Evolutionary conservation across 2,888 invertebrate species (phyloP).

Genomic region (Diplolepis rosae): DNA sequence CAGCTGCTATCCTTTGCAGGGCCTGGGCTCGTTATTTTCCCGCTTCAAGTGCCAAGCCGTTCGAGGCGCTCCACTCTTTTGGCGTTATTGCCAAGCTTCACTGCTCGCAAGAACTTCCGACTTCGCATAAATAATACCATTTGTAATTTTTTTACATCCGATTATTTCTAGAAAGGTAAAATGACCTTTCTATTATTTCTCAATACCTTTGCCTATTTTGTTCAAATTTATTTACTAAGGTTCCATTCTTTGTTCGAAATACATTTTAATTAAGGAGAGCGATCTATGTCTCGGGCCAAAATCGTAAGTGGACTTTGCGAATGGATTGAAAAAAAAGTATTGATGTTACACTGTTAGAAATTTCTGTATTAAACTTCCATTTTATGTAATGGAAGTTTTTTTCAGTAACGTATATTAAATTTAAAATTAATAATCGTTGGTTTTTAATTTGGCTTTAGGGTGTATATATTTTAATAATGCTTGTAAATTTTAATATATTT

Average conservation of each 20-base stretch:
- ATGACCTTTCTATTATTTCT: not conserved
- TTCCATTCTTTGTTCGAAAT: not conserved
- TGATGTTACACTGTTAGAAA: too few species aligned
- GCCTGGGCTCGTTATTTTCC: slow-evolving; percentile 38
- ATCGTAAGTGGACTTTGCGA: too few species aligned
- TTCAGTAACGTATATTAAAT: too few species aligned
- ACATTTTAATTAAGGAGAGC: not conserved
- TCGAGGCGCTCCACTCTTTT: slow-evolving; percentile 11
- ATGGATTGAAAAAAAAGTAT: too few species aligned
- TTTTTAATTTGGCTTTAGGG: too few species aligned
- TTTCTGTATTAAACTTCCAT: too few species aligned
- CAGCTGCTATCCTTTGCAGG: slow-evolving; percentile 45
- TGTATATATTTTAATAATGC: too few species aligned
- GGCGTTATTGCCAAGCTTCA: slow-evolving; percentile 32
- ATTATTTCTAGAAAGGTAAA: not conserved
- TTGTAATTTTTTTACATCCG: not conserved
- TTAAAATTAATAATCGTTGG: too few species aligned
- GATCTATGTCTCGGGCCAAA: too few species aligned
- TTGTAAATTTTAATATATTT: too few species aligned
- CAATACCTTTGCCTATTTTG: not conserved
- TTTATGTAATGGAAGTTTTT: too few species aligned
- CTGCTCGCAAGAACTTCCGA: slow-evolving; percentile 7
- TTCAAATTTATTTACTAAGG: too few species aligned
- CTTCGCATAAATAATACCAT: slow-evolving; percentile 18
- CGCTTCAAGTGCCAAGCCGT: slow-evolving; percentile 19